These are phyloP conservation scores for Aphaenogaster ashmeadi DNA, from an alignment of 1,140 invertebrate genomes.

Conservation along the genomic window DNA sequence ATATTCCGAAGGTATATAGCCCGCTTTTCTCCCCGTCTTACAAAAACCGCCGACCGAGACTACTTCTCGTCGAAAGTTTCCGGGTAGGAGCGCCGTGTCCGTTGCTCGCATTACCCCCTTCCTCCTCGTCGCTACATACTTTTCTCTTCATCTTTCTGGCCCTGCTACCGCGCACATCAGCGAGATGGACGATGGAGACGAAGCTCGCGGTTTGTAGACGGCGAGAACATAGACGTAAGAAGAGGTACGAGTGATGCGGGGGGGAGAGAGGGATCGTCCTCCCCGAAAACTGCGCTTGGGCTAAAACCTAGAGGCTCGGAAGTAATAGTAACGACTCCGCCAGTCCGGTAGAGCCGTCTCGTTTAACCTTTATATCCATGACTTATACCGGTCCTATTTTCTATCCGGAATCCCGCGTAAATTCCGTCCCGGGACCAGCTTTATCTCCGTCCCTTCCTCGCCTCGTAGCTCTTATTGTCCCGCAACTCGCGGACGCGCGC, in stretches of 20 bases:
- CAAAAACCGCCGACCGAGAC: slow-evolving; percentile 61
- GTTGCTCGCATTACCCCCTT: slow-evolving; percentile 52
- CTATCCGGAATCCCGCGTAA: slow-evolving; percentile 59
- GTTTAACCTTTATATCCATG: slow-evolving; percentile 71
- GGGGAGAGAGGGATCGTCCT: background rate
- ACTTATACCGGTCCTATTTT: slow-evolving; percentile 71
- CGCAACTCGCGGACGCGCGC: slow-evolving; percentile 35
- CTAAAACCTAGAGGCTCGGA: slow-evolving; percentile 36
- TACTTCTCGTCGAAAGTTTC: slow-evolving; percentile 70
- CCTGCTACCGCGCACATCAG: slow-evolving; percentile 44
- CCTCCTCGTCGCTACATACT: background rate
- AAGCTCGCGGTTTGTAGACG: slow-evolving; percentile 22
- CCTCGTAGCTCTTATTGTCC: slow-evolving; percentile 55
- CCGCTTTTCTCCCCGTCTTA: slow-evolving; percentile 10
- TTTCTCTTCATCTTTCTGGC: background rate
- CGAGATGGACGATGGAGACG: slow-evolving; percentile 53
- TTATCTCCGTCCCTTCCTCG: slow-evolving; percentile 45
- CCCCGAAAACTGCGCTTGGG: slow-evolving; percentile 20
- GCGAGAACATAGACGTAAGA: slow-evolving; percentile 3
- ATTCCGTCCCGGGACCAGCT: slow-evolving; percentile 44
- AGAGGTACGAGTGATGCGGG: background rate
- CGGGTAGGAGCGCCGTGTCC: slow-evolving; percentile 6
- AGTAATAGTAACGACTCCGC: slow-evolving; percentile 59
- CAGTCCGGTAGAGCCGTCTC: slow-evolving; percentile 45
- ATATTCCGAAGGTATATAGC: slow-evolving; percentile 35